Evolutionary conservation across 2,113 vertebrate genomes (phyloP), one percentile per base, ranked within the genome.

Genomic region (Otis tarda): DNA sequence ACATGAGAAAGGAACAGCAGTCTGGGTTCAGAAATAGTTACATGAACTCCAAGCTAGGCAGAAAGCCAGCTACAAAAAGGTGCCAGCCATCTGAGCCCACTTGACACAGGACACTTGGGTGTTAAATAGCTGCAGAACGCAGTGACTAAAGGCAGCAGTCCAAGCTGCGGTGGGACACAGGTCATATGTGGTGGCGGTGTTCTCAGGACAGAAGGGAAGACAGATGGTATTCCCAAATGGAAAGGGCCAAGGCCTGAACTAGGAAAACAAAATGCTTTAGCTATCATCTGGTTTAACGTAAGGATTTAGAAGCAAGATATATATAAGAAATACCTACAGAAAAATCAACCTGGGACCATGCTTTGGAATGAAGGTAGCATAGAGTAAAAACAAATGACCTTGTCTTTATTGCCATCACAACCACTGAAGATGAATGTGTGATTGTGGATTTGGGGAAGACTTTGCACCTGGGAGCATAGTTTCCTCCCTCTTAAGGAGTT

Each of bases 181-280:
- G 95, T 68, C 91, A 30, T 60, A 28, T 6, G 41, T 49, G 57
- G 67, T 27, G 75, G 37, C 0, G 12, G 73, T 12, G 10, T 50
- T 47, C 94, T 94, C 83, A 25, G 95, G 94, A 82, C 96, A 96
- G 94, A 96, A 89, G 95, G 95, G 53, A 64, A 60, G 81, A 69
- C 96, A 97, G 95, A 96, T 97, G 96, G 96, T 87, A 89, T 96
- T 93, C 93, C 94, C 95, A 89, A 95, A 91, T 53, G 93, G 83
- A 79, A 94, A 68, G 74, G 91, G 69, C 91, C 91, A 91, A 95
- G 93, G 83, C 91, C 83, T 82, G 77, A 60, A 79, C 39, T 43
- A 49, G 83, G 86, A 6, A 91, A 60, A 31, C n/a, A 64, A 52
- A 92, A 90, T 89, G 93, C 61, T 89, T 84, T 35, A 78, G 33